Base-by-base conservation (phyloP, 92 coral and sea anemone genomes). In the Porites cylindrica region DNA sequence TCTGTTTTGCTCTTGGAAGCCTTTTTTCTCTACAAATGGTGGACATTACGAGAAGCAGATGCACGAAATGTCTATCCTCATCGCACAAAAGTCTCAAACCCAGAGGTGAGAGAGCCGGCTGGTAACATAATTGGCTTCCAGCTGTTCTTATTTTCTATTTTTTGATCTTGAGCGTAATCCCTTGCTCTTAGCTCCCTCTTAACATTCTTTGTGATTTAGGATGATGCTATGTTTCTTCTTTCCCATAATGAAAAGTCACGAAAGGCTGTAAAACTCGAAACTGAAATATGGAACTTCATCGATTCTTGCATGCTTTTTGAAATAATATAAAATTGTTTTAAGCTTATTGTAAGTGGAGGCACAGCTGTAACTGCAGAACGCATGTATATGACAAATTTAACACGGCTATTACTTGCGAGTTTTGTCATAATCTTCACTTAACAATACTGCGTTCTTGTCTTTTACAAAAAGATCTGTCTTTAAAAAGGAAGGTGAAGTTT, bases 11-110 rank as follows among this genome's bases (percentile, higher is more conserved):
- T 96, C 76, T 87, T 96, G 32, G 93, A 96, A 70, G 92, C 96
- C 20, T 87, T 96, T 92, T 85, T 93, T 19, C 87, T 96, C 53
- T 96, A 93, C 94, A 95, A 95, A 93, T 96, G 99, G 99, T 97
- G 99, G 99, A 90, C 94, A 43, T 90, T 94, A 26, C 92, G 90
- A 74, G 95, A 82, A 65, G 91, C 47, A 54, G 98, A 97, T 64
- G 60, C 87, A 23, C 99, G 94, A 50, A 89, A 88, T 82, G 83
- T 93, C 19, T 85, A 85, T 54, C 92, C 92, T n/a, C 88, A 92
- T 78, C 91, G 96, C 71, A 70, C 81, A 54, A 95, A 87, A 84
- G 95, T 91, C 67, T 71, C 85, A 70, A 95, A 97, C 85, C 99
- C 99, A 16, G 94, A 97, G 98, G 99, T 97, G 83, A 50, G 43